Base-by-base conservation (phyloP, 35 echinoderm and acorn worm species). In the Lytechinus pictus region DNA sequence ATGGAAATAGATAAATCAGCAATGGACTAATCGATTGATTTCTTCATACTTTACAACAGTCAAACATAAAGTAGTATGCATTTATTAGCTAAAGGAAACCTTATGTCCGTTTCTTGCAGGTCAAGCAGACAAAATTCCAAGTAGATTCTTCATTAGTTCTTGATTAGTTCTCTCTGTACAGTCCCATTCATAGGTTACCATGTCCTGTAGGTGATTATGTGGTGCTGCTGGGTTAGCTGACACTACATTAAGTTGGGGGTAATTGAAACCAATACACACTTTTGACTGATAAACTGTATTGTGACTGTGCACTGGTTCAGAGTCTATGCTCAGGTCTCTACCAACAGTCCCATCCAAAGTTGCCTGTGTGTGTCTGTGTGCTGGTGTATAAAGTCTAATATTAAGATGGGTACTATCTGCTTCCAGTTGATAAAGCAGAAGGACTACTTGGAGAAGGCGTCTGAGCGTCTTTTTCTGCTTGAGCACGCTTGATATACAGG, bases 401-500 rank as follows among this genome's bases (percentile, higher is more conserved):
- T 27, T 93, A 54, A 12, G 92, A 54, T 54, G 10, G 92, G 9
- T 51, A 86, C 96, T 96, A 99, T 96, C 98, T 97, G 86, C 98
- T 99, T 14, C 98, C 97, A 19, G 97, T 99, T 9, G 97, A 97
- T 12, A 97, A 87, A 27, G 97, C 95, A 28, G 98, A 97, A 71
- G 97, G 97, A 51, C 95, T 96, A 94, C 96, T 99, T n/a, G 98
- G 98, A 21, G 98, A 99, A 14, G 97, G 96, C 52, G 86, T 94
- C 29, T 92, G 95, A 54, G 96, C 91, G 58, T 96, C 96, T 54
- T 97, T 99, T 94, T 98, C 98, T 9, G 96, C 93, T 55, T 99
- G 98, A 4, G 98, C 97, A 54, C 97, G 94, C 93, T 99, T 99
- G 24, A 99, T 99, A 94, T 99, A 99, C 58, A 99, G 95, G 95